Conservation (phyloP, 35 echinoderm and acorn worm genomes). For the Heliocidaris erythrogramma region DNA sequence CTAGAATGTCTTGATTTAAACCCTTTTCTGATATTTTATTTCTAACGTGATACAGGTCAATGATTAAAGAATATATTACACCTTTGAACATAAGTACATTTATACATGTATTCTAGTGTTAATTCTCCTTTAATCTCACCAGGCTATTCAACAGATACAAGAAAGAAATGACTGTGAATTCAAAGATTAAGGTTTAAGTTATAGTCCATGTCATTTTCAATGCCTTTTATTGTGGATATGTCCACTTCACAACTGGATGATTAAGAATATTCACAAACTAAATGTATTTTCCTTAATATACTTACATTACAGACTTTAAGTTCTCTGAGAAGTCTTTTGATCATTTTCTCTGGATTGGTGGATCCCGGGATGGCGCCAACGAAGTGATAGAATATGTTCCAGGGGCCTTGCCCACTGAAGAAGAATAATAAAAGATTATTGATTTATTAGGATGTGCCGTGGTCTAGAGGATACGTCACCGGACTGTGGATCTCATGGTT, state of each 20-base stretch:
- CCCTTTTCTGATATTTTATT: too few relatives aligned
- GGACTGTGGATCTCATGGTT: too few relatives aligned
- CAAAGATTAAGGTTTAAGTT: neutral
- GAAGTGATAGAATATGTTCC: conserved; percentile 95
- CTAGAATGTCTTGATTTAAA: too few relatives aligned
- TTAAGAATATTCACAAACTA: neutral
- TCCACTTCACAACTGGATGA: neutral
- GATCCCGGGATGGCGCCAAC: conserved; percentile 94
- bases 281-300: neutral
- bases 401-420: conserved; percentile 61
- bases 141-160: too few relatives aligned
- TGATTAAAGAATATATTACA: too few relatives aligned
- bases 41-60: too few relatives aligned
- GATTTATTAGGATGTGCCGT: too few relatives aligned
- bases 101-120: too few relatives aligned
- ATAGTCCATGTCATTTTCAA: neutral
- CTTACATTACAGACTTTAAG: conserved; percentile 92
- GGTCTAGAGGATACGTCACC: too few relatives aligned
- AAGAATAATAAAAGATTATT: neutral
- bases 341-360: conserved; percentile 86
- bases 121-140: too few relatives aligned
- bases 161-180: neutral
- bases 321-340: conserved; percentile 84
- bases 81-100: too few relatives aligned
- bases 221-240: neutral